Evolutionary conservation across 1,140 invertebrate genomes (phyloP), one percentile per base, ranked within the genome.

Genomic region (Drosophila sucinea): DNA sequence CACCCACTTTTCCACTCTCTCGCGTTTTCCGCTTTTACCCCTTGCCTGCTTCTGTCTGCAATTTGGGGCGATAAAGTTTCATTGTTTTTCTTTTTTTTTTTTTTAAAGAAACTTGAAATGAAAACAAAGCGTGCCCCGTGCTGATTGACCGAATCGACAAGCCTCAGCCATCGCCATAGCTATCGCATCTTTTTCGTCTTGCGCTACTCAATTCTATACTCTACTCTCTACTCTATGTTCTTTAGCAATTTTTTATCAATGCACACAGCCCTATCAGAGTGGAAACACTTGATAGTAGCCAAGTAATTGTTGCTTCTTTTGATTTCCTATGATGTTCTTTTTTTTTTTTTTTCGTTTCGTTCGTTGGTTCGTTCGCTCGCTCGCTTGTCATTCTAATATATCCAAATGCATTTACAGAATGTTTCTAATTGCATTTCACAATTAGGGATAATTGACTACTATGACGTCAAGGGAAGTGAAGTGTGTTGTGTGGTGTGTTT

Each of bases 101-200:
- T 67, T 30, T 62, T 38, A 62, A 62, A 38, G 35, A 66, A 60
- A 60, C 70, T 57, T 30, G 57, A 54, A 65, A 72, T 58, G 27
- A 51, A 44, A 56, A 27, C 8, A 44, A 40, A 35, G 61, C 35
- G 65, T 61, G 64, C 66, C 67, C 63, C 33, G 44, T 57, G 27
- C 56, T 71, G 67, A 79, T 79, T 79, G 76, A 70, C 56, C 62
- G 76, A 76, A 70, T 79, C 79, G 65, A 60, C 55, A 54, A 66
- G 32, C 11, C 56, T 7, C 57, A 51, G n/a, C 44, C 44, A 51
- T 27, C 25, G 44, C 25, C 44, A 51, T 27, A 51, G 44, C 25
- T 58, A 55, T 58, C 62, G 11, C 40, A 44, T 44, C 33, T 25
- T 35, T 41, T 23, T 65, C 6, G 17, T 17, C 17, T 17, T 17